Conservation (phyloP, 2,888 invertebrate genomes). For the Rotaria sp. region DNA sequence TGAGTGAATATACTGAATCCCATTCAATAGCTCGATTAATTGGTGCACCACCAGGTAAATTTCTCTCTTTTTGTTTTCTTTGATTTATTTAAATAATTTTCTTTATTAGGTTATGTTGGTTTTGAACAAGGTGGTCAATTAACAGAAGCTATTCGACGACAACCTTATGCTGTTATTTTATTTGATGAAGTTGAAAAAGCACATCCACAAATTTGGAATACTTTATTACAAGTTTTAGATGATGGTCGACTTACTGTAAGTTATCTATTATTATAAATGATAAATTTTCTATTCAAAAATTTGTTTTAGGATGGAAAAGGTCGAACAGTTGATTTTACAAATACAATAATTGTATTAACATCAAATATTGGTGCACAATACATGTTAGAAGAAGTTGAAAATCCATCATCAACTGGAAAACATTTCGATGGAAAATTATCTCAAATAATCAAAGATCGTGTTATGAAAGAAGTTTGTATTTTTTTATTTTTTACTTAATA, state of each 20-base stretch:
- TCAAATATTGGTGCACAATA: conserved; percentile 42
- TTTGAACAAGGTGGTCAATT: conserved; percentile 46
- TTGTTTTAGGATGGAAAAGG: conserved; percentile 41
- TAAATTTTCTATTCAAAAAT: too few relatives aligned
- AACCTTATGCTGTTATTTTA: conserved; percentile 45
- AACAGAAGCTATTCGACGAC: conserved; percentile 44
- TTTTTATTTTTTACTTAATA: background rate
- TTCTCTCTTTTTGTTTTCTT: too few relatives aligned
- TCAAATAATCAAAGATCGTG: conserved; percentile 27
- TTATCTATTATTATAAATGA: too few relatives aligned
- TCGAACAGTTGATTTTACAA: conserved; percentile 42
- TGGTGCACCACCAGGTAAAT: conserved; percentile 46
- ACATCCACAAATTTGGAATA: conserved; percentile 43
- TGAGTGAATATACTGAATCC: conserved; percentile 46
- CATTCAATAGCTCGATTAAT: conserved; percentile 44
- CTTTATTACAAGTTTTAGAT: conserved; percentile 45
- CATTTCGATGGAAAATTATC: background rate
- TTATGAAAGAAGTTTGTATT: conserved; percentile 35
- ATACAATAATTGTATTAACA: conserved; percentile 43
- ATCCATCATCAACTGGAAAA: background rate
- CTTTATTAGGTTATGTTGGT: conserved; percentile 40
- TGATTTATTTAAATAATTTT: background rate
- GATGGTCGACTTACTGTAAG: conserved; percentile 44
- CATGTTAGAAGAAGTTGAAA: conserved; percentile 7
- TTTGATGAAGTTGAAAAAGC: conserved; percentile 47